Conservation (phyloP, 2,797 vertebrate species). For the Meda fulgida region DNA sequence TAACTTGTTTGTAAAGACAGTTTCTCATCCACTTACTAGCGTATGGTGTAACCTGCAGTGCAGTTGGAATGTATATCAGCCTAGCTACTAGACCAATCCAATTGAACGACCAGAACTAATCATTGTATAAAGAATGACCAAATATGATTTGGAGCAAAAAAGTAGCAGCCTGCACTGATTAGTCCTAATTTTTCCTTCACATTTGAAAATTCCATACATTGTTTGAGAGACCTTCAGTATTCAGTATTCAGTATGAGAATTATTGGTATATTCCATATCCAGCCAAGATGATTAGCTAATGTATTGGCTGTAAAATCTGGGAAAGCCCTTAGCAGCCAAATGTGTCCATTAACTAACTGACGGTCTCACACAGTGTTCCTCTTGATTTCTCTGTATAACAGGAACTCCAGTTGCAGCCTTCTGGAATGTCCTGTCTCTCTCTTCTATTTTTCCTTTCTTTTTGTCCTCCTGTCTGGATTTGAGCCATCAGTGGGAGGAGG, state of each 20-base stretch:
- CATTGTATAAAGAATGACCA: neutral
- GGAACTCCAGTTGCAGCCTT: constrained; percentile 30
- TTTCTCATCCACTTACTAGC: neutral
- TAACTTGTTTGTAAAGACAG: neutral
- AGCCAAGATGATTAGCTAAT: constrained; percentile 7
- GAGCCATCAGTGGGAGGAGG: constrained; percentile 33
- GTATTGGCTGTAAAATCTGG: constrained; percentile 18
- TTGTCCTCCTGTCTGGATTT: constrained; percentile 18
- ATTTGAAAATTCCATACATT: constrained; percentile 5
- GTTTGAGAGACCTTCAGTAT: constrained; percentile 2
- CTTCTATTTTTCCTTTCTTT: constrained; percentile 32
- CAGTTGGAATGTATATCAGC: neutral
- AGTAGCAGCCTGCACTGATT: neutral
- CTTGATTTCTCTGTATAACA: constrained; percentile 33
- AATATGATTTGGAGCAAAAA: neutral
- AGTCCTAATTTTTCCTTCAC: neutral
- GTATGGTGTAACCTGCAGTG: neutral
- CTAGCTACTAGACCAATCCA: neutral
- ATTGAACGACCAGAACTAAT: neutral
- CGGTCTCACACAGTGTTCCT: constrained; percentile 1
- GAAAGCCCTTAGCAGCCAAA: constrained; percentile 12
- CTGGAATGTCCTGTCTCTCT: constrained; percentile 54
- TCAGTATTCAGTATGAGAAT: neutral
- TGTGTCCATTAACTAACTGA: constrained; percentile 25
- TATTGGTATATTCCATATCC: constrained; percentile 17